Conservation (phyloP, 2,113 vertebrate genomes). For the Camelus bactrianus region DNA sequence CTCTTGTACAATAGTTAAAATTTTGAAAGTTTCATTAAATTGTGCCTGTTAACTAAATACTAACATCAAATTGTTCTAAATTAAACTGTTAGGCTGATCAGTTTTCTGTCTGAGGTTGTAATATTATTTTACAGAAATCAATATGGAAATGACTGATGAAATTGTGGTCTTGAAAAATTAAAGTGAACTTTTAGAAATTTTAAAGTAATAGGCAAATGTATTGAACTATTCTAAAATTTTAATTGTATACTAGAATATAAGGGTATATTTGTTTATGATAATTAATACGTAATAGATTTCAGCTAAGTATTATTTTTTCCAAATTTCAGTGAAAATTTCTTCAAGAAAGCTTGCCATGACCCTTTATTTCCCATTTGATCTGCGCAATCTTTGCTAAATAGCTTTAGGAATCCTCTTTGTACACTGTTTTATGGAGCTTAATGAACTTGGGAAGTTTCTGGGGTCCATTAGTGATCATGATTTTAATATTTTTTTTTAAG, state of each 20-base stretch:
- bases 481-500: constrained; percentile 85
- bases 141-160: constrained; percentile 24
- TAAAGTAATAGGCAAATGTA: background rate
- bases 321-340: constrained; percentile 44
- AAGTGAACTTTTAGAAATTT: background rate
- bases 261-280: background rate
- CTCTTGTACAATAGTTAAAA: background rate
- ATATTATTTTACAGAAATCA: constrained; percentile 28
- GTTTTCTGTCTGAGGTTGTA: background rate
- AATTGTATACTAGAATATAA: background rate
- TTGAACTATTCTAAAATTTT: constrained; percentile 16
- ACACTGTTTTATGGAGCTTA: background rate
- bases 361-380: background rate
- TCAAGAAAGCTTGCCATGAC: background rate
- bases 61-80: constrained; percentile 5
- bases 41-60: background rate
- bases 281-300: background rate
- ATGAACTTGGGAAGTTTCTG: constrained; percentile 1
- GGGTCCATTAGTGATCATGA: background rate
- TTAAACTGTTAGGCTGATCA: background rate
- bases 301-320: background rate
- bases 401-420: background rate
- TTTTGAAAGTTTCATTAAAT: background rate
- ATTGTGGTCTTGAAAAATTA: constrained; percentile 27
- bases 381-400: background rate